A percentile compares a stretch with the other conserved stretches of the same genome.
phyloP scores from a whole-genome alignment of 2,888 invertebrate genomes.

The Teleogryllus oceanicus region DNA sequence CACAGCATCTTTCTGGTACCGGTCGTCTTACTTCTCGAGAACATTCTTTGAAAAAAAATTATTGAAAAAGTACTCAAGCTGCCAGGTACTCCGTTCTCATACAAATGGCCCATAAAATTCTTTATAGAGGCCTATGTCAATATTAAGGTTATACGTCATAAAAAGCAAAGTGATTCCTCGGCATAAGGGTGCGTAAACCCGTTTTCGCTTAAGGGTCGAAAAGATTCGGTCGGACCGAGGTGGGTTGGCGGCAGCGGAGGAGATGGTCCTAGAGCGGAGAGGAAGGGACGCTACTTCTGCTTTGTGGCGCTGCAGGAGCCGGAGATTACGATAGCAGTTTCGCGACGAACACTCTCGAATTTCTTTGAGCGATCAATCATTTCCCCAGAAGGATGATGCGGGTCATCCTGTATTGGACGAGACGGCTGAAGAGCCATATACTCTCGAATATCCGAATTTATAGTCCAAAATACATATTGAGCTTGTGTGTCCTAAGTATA shows the following conservation, averaged over 20 bases:
- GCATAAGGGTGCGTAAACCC: background rate
- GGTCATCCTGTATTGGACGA: background rate
- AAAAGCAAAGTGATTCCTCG: background rate
- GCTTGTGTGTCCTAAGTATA: no score
- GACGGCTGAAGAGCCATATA: no score
- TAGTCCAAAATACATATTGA: no score
- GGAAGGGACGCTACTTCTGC: no score
- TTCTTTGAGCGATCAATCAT: background rate
- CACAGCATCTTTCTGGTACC: no score
- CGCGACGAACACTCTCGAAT: background rate
- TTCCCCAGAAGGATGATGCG: background rate
- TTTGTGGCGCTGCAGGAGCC: background rate
- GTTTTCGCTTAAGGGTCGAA: background rate
- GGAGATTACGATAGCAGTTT: background rate
- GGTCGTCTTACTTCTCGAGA: no score
- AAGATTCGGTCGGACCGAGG: background rate
- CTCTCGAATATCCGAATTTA: no score
- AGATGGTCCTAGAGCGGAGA: background rate
- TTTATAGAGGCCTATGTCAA: background rate
- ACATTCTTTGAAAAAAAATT: background rate
- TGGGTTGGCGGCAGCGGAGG: no score
- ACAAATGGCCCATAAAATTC: constrained; percentile 5
- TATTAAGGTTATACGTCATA: constrained; percentile 2
- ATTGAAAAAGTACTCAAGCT: background rate
- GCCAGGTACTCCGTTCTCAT: background rate